Evolutionary conservation across 2,888 invertebrate genomes (phyloP), one percentile per base, ranked within the genome.

Genomic region (Ypsolopha sequella): DNA sequence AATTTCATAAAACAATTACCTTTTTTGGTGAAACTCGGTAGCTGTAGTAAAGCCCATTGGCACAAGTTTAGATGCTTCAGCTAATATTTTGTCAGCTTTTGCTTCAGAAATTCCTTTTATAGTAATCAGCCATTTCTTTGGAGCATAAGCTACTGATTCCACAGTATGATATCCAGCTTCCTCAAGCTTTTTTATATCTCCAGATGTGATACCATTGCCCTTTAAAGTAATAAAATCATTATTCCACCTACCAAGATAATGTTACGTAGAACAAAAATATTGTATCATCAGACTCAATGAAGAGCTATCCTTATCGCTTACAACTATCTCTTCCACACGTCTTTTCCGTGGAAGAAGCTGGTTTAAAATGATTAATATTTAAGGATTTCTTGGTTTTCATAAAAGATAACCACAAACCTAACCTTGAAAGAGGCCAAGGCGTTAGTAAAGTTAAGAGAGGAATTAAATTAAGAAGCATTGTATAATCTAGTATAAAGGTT

Each of bases 31-130:
- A 71, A 98, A 95, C 63, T 97, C 97, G 4, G 97, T 95, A 0
- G 99, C 99, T 34, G 98, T 98, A 6, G 97, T 98, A 68, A 99
- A 99, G 0, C 99, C 99, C 95, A 99, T 96, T 0, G 97, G 96
- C 0, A 99, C 96, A 41, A 97, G 76, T 76, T 99, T 99, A 0
- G 92, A 90, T 2, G 98, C 97, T 80, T 98, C 98, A 3, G 90
- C 89, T 53, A 96, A 68, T 58, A 98, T 91, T 85, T 98, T 98
- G 57, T 99, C 99, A 9, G 97, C 98, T 77, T 99, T 99, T 0
- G 94, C 95, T 71, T 99, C 99, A 47, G 97, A 97, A 58, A 99
- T 95, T 0, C 99, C 99, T 80, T 98, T 98, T 44, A 97, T 94
- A 6, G 91, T 85, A 1, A 97, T 85, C 0, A 99, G 84, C 70